phyloP scores from a whole-genome alignment of 1,140 invertebrate genomes.

The Drosophila pseudoananassae region DNA sequence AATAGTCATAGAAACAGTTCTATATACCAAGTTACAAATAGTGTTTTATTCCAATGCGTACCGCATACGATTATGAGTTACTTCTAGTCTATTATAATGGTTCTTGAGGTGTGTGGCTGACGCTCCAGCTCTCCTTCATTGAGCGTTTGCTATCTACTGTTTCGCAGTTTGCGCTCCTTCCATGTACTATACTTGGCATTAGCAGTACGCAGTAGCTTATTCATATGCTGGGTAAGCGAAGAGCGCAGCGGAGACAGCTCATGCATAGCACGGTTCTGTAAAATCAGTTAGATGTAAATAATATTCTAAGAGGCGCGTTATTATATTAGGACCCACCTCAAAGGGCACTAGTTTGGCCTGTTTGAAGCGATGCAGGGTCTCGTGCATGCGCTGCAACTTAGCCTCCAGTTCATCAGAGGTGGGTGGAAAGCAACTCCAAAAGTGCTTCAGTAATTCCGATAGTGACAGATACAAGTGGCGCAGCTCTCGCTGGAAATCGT shows the following conservation, averaged over 20 bases:
- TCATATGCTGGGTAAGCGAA: constrained; percentile 93
- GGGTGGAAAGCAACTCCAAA: constrained; percentile 97
- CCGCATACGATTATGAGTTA: constrained; percentile 28
- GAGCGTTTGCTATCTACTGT: constrained; percentile 71
- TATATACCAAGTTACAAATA: constrained; percentile 37
- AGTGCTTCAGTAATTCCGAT: constrained; percentile 95
- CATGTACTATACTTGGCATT: constrained; percentile 93
- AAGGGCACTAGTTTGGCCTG: constrained; percentile 93
- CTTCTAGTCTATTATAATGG: constrained; percentile 51
- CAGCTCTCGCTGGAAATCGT: constrained; percentile 93
- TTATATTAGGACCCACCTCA: constrained; percentile 86
- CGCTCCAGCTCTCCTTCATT: constrained; percentile 26
- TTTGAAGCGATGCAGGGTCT: constrained; percentile 94
- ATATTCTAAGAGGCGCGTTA: not conserved
- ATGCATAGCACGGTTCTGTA: constrained; percentile 89
- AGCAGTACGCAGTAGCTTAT: constrained; percentile 92
- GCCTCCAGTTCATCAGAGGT: constrained; percentile 91
- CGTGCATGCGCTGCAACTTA: constrained; percentile 93
- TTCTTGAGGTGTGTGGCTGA: constrained; percentile 48
- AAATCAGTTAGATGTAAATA: not conserved
- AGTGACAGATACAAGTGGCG: constrained; percentile 92
- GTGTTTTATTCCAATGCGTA: constrained; percentile 50
- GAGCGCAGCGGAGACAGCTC: constrained; percentile 91
- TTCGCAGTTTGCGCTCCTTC: constrained; percentile 89
- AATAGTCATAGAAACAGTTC: constrained; percentile 10